Conservation (phyloP, 2,888 invertebrate species). For the Drosophila greeni region DNA sequence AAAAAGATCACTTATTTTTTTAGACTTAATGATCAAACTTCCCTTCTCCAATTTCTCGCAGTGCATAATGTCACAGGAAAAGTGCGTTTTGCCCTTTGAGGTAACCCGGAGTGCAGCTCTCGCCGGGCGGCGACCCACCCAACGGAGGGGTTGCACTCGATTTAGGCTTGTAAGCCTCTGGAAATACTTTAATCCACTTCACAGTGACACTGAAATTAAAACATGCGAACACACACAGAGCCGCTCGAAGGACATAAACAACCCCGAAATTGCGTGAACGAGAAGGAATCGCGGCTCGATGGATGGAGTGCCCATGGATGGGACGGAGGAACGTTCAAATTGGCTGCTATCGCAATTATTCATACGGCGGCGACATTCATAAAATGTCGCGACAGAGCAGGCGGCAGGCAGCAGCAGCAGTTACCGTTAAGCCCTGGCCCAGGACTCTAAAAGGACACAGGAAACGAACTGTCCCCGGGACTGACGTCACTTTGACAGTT, state of each 20-base stretch:
- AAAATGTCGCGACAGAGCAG: constrained; percentile 62
- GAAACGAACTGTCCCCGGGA: constrained; percentile 29
- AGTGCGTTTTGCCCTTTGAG: constrained; percentile 43
- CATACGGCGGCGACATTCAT: constrained; percentile 74
- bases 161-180: constrained; percentile 70
- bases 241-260: constrained; percentile 33
- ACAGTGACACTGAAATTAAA: constrained; percentile 70
- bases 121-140: constrained; percentile 22
- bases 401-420: constrained; percentile 12
- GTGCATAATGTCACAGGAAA: constrained; percentile 8
- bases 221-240: constrained; percentile 28
- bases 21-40: not conserved
- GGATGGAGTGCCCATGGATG: constrained; percentile 17
- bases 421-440: constrained; percentile 35
- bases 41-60: not conserved
- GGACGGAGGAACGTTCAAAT: constrained; percentile 60
- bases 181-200: constrained; percentile 76
- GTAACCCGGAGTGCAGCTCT: constrained; percentile 37
- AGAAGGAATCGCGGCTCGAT: constrained; percentile 20
- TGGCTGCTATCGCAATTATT: constrained; percentile 76
- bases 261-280: constrained; percentile 45
- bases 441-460: constrained; percentile 14
- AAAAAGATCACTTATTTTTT: not conserved
- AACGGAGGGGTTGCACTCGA: constrained; percentile 59
- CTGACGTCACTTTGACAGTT: constrained; percentile 71